Evolutionary conservation across 2,888 invertebrate genomes (phyloP).

Genomic region (Colostygia pectinataria): DNA sequence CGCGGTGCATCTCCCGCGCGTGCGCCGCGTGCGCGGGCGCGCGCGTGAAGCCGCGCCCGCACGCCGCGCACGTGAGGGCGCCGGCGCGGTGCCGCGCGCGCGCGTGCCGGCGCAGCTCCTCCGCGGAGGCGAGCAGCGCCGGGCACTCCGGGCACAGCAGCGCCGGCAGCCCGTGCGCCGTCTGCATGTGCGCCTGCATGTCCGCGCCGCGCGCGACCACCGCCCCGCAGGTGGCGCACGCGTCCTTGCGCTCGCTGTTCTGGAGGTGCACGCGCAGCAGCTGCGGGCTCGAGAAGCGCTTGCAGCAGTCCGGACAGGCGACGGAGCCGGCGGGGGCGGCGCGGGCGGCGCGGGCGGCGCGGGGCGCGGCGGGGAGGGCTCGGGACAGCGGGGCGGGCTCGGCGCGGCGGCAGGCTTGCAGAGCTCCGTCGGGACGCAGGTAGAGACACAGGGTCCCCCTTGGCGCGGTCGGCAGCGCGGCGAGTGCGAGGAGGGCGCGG

Average conservation of each 20-base stretch:
- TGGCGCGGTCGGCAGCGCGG: constrained; percentile 38
- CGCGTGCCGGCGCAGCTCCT: constrained; percentile 51
- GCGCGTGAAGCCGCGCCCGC: constrained; percentile 62
- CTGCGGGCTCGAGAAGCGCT: constrained; percentile 59
- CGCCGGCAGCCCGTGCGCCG: constrained; percentile 48
- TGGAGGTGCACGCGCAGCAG: constrained; percentile 61
- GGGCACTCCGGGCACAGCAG: constrained; percentile 62
- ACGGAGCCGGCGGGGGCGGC: constrained; percentile 48
- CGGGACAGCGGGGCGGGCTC: constrained; percentile 49
- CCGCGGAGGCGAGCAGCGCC: constrained; percentile 45
- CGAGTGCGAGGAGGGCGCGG: constrained; percentile 53
- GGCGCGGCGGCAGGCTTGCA: constrained; percentile 51
- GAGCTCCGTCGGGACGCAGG: constrained; percentile 53
- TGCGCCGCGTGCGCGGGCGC: constrained; percentile 60
- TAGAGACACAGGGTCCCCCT: constrained; percentile 48
- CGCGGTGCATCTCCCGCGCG: constrained; percentile 68
- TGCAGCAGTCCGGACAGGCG: constrained; percentile 64
- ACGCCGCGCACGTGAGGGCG: constrained; percentile 69
- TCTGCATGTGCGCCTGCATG: constrained; percentile 55
- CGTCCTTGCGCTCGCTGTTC: constrained; percentile 70
- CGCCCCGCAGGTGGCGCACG: constrained; percentile 58
- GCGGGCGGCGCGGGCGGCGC: constrained; percentile 51
- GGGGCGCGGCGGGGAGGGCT: constrained; percentile 52
- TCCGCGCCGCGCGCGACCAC: constrained; percentile 52
- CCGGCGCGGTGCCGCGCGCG: constrained; percentile 59